Percentiles rank a stretch among this genome's conserved stretches.
Evolutionary conservation across 2,888 invertebrate species (phyloP).

Genomic region (Tridacna crocea): DNA sequence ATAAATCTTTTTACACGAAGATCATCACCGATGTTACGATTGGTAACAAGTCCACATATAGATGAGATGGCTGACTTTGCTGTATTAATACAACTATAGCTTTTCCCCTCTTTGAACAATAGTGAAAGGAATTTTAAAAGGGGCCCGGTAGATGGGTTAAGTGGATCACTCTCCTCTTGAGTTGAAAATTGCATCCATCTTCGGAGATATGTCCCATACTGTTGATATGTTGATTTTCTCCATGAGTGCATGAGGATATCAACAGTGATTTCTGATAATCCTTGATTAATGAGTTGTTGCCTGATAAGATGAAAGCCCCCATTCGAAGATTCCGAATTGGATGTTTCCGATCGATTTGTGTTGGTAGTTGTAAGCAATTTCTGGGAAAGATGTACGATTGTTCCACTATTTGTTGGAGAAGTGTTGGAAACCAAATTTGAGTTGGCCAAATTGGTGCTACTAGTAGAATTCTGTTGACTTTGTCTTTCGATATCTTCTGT

Average conservation of each 20-base stretch:
- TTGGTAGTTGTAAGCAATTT: slow-evolving; percentile 20
- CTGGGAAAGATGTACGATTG: slow-evolving; percentile 11
- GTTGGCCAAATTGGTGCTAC: slow-evolving; percentile 17
- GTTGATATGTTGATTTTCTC: too few species aligned
- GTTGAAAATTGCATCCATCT: slow-evolving; percentile 11
- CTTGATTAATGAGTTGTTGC: slow-evolving; percentile 1
- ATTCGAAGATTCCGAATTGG: slow-evolving; percentile 21
- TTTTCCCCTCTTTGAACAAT: not conserved
- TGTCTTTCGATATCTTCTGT: slow-evolving; percentile 3
- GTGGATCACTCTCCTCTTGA: slow-evolving; percentile 8
- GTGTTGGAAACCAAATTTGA: slow-evolving; percentile 16
- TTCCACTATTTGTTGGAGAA: slow-evolving; percentile 16
- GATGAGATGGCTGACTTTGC: slow-evolving; percentile 9
- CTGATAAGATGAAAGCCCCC: slow-evolving; percentile 12
- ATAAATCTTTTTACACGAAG: slow-evolving; percentile 4
- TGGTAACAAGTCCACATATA: not conserved
- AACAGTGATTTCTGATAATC: slow-evolving; percentile 15
- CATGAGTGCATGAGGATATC: slow-evolving; percentile 15
- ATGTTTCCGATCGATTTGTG: slow-evolving; percentile 5
- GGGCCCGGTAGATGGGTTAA: slow-evolving; percentile 5
- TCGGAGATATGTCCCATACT: slow-evolving; percentile 4
- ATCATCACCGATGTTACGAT: slow-evolving; percentile 6
- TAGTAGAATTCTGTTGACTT: slow-evolving; percentile 8
- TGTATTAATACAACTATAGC: slow-evolving; percentile 9
- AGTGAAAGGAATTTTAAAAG: not conserved